Conservation (phyloP, 1,140 invertebrate species). For the Bombus sylvicola region DNA sequence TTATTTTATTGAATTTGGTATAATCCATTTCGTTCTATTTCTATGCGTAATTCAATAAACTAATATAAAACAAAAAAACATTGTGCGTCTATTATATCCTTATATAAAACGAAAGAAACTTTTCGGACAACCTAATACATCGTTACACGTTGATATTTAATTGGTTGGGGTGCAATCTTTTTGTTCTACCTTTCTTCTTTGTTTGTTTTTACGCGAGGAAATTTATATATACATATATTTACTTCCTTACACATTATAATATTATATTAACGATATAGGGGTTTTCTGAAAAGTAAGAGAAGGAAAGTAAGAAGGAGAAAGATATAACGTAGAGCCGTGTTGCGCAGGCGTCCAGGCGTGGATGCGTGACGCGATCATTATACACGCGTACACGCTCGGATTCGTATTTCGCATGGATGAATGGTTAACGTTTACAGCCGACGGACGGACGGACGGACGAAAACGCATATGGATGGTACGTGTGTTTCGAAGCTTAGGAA, state of each 20-base stretch:
- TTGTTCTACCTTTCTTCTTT: slow-evolving; percentile 75
- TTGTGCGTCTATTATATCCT: too few relatives aligned
- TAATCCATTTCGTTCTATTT: too few relatives aligned
- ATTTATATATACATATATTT: slow-evolving; percentile 55
- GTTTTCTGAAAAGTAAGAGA: background rate
- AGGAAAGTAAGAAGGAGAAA: background rate
- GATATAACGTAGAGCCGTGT: background rate
- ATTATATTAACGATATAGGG: slow-evolving; percentile 39
- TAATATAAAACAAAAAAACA: too few relatives aligned
- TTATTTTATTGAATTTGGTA: too few relatives aligned
- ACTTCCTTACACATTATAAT: slow-evolving; percentile 35
- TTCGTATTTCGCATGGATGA: background rate
- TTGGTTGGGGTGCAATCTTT: slow-evolving; percentile 81
- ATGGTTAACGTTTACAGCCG: background rate
- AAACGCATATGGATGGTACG: background rate
- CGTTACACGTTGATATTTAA: slow-evolving; percentile 80
- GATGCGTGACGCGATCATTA: background rate
- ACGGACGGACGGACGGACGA: background rate
- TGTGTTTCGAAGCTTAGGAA: slow-evolving; percentile 14
- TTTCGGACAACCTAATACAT: slow-evolving; percentile 31
- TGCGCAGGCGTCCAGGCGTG: background rate
- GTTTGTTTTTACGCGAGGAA: slow-evolving; percentile 66
- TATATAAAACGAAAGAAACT: too few relatives aligned
- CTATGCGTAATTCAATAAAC: too few relatives aligned
- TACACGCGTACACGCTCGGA: background rate